These are phyloP conservation scores for Botia kubotai DNA, from an alignment of 2,797 vertebrate species.

Conservation along the genomic window DNA sequence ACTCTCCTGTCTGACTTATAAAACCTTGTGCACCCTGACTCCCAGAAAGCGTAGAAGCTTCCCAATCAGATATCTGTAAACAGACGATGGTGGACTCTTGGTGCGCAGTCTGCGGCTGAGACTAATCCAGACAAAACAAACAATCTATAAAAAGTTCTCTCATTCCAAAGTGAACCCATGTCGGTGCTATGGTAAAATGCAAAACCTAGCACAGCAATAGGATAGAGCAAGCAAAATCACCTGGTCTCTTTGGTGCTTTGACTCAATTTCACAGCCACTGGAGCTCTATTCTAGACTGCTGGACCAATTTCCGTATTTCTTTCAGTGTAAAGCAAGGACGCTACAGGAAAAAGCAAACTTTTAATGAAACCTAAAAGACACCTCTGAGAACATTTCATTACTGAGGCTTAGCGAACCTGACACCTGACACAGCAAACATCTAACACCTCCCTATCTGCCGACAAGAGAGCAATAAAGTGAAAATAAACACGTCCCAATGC, in stretches of 20 bases:
- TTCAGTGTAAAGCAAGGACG: neutral
- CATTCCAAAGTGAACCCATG: neutral
- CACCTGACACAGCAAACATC: conserved; percentile 70
- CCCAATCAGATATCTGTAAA: neutral
- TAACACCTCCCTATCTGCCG: too few relatives aligned
- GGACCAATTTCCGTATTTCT: neutral
- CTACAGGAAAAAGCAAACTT: neutral
- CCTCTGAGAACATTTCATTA: conserved; percentile 65
- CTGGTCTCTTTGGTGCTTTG: neutral
- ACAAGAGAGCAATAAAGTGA: conserved; percentile 63
- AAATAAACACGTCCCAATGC: neutral
- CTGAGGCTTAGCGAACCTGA: conserved; percentile 64
- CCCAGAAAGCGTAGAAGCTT: neutral
- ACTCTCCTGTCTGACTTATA: neutral
- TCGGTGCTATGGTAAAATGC: too few relatives aligned
- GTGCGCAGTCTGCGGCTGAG: neutral
- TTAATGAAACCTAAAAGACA: conserved; percentile 65
- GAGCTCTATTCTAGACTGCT: neutral
- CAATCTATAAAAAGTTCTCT: neutral
- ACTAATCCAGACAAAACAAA: neutral
- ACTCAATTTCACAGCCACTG: neutral
- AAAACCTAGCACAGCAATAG: neutral
- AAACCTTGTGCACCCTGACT: neutral
- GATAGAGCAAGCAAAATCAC: neutral
- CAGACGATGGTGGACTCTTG: neutral